These are phyloP conservation scores for Neosalanx taihuensis DNA, from an alignment of 2,797 vertebrate species.

Conservation along the genomic window DNA sequence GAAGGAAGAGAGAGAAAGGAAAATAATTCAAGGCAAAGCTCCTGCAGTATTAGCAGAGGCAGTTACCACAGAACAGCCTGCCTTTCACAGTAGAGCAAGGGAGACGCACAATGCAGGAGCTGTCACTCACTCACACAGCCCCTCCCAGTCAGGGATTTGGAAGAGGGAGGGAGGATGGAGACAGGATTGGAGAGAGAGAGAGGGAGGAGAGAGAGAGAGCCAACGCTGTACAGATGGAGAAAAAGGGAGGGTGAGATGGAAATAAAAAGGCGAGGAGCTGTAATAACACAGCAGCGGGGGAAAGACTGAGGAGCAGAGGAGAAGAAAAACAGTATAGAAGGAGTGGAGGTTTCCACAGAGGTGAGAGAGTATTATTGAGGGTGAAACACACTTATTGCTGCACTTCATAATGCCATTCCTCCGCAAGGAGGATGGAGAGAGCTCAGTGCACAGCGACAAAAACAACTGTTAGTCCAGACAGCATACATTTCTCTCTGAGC, in stretches of 20 bases:
- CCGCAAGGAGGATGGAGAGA: too few relatives aligned
- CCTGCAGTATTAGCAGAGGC: conserved; percentile 52
- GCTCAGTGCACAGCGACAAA: too few relatives aligned
- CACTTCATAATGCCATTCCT: too few relatives aligned
- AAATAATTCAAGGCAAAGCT: conserved; percentile 18
- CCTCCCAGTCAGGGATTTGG: conserved; percentile 41
- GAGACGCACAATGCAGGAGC: conserved; percentile 45
- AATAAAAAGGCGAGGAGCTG: conserved; percentile 6
- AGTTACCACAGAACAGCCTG: conserved; percentile 37
- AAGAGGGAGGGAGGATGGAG: conserved; percentile 17
- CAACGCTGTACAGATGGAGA: background rate
- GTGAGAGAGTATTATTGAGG: too few relatives aligned
- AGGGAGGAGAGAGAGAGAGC: conserved; percentile 18
- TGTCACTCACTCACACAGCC: conserved; percentile 38
- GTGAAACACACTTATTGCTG: too few relatives aligned
- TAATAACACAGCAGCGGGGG: background rate
- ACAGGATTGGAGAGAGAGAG: conserved; percentile 16
- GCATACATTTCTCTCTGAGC: too few relatives aligned
- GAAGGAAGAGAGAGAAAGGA: background rate
- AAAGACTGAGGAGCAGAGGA: conserved; percentile 2
- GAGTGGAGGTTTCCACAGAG: background rate
- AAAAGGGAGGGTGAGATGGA: conserved; percentile 17
- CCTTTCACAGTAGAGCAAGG: conserved; percentile 9
- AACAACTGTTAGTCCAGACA: too few relatives aligned
- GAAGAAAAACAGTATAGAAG: conserved; percentile 5